Evolutionary conservation across 2,797 vertebrate genomes (phyloP).

Genomic region (Sebastes iracundus): DNA sequence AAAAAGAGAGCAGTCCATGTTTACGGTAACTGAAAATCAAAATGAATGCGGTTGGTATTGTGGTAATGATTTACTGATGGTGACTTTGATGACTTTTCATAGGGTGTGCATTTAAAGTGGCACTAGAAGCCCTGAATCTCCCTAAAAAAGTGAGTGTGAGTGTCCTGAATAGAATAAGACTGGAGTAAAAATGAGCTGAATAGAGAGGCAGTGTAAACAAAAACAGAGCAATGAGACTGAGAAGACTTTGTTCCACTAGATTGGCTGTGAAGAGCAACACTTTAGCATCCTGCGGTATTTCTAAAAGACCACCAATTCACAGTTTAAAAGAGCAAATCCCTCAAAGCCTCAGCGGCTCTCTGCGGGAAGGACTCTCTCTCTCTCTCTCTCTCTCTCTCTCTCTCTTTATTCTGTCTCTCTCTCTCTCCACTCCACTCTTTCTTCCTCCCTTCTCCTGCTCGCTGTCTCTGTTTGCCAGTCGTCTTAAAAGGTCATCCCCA

Average conservation of each 20-base stretch:
- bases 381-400: slow-evolving; percentile 13
- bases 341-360: slow-evolving; percentile 38
- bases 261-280: slow-evolving; percentile 29
- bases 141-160: background rate
- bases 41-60: background rate
- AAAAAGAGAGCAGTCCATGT: no score
- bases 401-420: background rate
- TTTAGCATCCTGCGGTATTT: slow-evolving; percentile 55
- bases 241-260: slow-evolving; percentile 40
- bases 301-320: slow-evolving; percentile 52
- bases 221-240: background rate
- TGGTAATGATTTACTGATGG: background rate
- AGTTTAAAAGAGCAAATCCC: slow-evolving; percentile 65
- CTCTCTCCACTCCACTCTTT: slow-evolving; percentile 9
- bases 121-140: background rate
- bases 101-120: background rate
- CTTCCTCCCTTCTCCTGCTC: slow-evolving; percentile 16
- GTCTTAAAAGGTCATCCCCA: slow-evolving; percentile 74
- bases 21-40: no score
- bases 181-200: background rate
- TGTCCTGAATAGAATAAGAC: background rate
- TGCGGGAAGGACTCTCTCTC: slow-evolving; percentile 35
- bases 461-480: slow-evolving; percentile 47
- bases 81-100: background rate
- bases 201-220: background rate